A percentile compares a stretch with the other conserved stretches of the same genome.
phyloP scores from a whole-genome alignment of 53 echinoderm and acorn worm genomes.

The Arbacia lixula region DNA sequence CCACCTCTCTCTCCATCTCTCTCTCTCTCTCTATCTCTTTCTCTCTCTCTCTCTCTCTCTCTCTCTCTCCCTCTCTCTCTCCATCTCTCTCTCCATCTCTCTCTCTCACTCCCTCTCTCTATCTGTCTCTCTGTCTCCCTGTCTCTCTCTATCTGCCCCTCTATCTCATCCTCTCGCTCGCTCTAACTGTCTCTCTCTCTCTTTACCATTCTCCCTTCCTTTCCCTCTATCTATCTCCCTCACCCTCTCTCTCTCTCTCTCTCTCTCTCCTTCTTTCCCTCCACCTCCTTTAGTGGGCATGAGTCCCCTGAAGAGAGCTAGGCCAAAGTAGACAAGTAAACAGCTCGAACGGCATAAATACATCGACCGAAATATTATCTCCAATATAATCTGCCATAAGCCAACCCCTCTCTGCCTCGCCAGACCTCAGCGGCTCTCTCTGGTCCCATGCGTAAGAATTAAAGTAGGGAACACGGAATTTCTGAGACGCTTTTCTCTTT shows the following conservation, averaged over 20 bases:
- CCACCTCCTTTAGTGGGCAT: not conserved
- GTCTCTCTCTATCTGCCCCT: not conserved
- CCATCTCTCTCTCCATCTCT: not conserved
- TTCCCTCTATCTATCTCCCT: not conserved
- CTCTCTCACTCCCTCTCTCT: not conserved
- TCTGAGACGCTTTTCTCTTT: conserved; percentile 20
- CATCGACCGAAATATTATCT: conserved; percentile 50
- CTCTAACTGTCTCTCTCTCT: not conserved
- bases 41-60: not conserved
- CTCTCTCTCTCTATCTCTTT: not conserved
- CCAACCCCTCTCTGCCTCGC: conserved; percentile 22
- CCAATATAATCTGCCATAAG: conserved; percentile 43
- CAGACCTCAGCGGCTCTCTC: conserved; percentile 16
- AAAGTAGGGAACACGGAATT: conserved; percentile 35
- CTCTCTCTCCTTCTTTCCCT: conserved; percentile 10
- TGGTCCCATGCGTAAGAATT: conserved; percentile 45
- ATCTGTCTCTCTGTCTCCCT: not conserved
- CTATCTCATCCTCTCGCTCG: not conserved
- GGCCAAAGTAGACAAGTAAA: conserved; percentile 44
- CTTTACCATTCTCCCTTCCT: not conserved
- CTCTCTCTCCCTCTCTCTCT: not conserved
- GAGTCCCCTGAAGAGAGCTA: conserved; percentile 32
- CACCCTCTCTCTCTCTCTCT: too few relatives aligned
- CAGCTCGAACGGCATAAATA: conserved; percentile 46
- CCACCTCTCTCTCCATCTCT: not conserved